phyloP scores from a whole-genome alignment of 1,140 invertebrate genomes.

The Bombyx mori region ASM3026992v2 NC_085133.1:3741001-3741500 shows the following conservation, averaged over 20 bases:
- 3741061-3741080: constrained; percentile 71
- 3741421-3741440: constrained; percentile 72
- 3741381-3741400: constrained; percentile 64
- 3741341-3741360: constrained; percentile 55
- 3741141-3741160: constrained; percentile 55
- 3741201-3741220: constrained; percentile 68
- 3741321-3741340: constrained; percentile 58
- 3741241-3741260: constrained; percentile 68
- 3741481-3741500: constrained; percentile 69
- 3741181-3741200: constrained; percentile 56
- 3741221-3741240: constrained; percentile 67
- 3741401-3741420: constrained; percentile 60
- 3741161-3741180: constrained; percentile 38
- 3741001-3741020: constrained; percentile 27
- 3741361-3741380: constrained; percentile 65
- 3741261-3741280: constrained; percentile 49
- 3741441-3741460: constrained; percentile 69
- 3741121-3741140: constrained; percentile 44
- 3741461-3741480: constrained; percentile 68
- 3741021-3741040: constrained; percentile 40
- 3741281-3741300: constrained; percentile 44
- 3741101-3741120: constrained; percentile 69
- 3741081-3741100: constrained; percentile 69
- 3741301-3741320: constrained; percentile 50
- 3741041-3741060: constrained; percentile 69